Conservation (phyloP, 2,113 vertebrate species). For the Chloroceryle aenea region DNA sequence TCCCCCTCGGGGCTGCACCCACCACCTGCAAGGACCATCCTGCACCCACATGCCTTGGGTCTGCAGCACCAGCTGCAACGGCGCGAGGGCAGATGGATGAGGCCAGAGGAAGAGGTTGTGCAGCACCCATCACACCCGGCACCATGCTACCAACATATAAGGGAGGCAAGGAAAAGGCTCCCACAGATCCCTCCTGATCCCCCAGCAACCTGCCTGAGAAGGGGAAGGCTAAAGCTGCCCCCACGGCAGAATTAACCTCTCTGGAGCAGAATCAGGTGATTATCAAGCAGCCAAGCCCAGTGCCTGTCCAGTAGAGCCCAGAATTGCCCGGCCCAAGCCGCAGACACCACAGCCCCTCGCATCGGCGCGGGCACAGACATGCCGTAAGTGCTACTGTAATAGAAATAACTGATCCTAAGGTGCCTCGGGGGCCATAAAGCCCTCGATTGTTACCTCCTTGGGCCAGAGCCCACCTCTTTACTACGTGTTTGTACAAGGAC, state of each 20-base stretch:
- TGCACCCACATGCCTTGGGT: fast-evolving
- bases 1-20: background rate
- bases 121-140: background rate
- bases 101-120: fast-evolving
- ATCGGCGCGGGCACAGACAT: background rate
- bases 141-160: fast-evolving
- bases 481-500: background rate
- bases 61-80: background rate
- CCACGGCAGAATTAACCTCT: fast-evolving
- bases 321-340: background rate
- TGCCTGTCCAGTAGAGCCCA: background rate
- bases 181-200: background rate
- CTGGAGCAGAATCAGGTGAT: background rate
- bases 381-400: conserved; percentile 4
- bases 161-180: background rate
- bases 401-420: background rate
- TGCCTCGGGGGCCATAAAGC: background rate
- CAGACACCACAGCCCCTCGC: background rate
- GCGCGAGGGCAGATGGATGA: fast-evolving
- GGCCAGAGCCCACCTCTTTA: conserved; percentile 5
- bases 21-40: background rate
- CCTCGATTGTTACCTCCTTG: background rate
- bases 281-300: background rate
- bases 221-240: background rate
- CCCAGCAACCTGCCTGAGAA: background rate